A percentile compares a stretch with the other conserved stretches of the same genome.
Conservation (phyloP, 2,797 vertebrate species). For the Rhabdophis nuchalis region DNA sequence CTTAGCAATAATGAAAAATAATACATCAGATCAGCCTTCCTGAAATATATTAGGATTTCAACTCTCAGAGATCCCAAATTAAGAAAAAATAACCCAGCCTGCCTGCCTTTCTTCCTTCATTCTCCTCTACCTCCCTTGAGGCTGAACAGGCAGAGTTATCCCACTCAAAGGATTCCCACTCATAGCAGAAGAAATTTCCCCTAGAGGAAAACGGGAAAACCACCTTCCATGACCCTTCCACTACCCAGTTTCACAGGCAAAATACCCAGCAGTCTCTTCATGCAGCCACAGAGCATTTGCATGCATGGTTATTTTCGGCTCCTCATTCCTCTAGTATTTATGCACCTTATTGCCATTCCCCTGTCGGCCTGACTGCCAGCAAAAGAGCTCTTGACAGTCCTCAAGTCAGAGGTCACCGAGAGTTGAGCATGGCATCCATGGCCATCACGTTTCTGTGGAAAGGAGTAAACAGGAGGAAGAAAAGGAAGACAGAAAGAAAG, state of each 20-base stretch:
- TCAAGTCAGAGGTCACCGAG: constrained; percentile 13
- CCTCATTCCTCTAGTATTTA: constrained; percentile 24
- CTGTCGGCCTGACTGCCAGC: constrained; percentile 27
- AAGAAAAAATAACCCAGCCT: background rate
- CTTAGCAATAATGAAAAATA: constrained; percentile 8
- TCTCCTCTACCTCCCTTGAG: background rate
- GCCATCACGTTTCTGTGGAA: constrained; percentile 26
- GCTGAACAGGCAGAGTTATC: background rate
- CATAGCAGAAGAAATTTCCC: constrained; percentile 39
- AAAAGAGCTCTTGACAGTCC: constrained; percentile 35
- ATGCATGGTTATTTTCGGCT: background rate
- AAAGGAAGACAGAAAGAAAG: constrained; percentile 35
- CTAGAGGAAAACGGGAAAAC: constrained; percentile 51
- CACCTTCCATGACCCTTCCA: constrained; percentile 29
- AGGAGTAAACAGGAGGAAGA: constrained; percentile 17
- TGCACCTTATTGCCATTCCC: constrained; percentile 33
- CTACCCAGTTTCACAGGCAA: background rate
- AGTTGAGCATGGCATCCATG: constrained; percentile 7
- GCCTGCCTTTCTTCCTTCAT: background rate
- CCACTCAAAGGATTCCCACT: background rate
- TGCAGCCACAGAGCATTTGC: background rate
- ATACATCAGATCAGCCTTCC: background rate
- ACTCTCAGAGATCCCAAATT: background rate
- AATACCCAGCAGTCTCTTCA: constrained; percentile 34
- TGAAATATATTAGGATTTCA: background rate